phyloP scores from a whole-genome alignment of 1,140 invertebrate genomes.

The Linepithema humile region DNA sequence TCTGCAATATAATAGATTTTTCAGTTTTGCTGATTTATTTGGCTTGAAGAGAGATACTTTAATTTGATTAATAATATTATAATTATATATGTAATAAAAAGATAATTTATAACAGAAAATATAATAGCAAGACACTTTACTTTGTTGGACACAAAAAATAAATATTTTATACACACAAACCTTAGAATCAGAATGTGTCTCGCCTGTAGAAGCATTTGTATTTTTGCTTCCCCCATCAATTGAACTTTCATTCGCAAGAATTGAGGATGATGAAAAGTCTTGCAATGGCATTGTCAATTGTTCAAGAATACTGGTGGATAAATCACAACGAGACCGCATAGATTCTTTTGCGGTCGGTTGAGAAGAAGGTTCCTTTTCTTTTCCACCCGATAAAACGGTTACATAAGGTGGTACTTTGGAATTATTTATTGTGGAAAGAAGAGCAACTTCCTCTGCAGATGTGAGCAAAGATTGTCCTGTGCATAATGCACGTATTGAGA shows the following conservation, averaged over 20 bases:
- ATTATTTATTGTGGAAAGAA: slow-evolving; percentile 88
- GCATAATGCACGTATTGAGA: slow-evolving; percentile 87
- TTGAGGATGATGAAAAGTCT: slow-evolving; percentile 79
- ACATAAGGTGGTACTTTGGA: slow-evolving; percentile 87
- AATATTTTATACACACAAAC: slow-evolving; percentile 61
- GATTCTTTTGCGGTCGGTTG: slow-evolving; percentile 85
- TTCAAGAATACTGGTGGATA: slow-evolving; percentile 88
- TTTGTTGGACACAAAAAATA: not conserved
- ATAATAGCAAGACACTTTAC: not conserved
- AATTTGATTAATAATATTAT: not conserved
- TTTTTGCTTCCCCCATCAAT: slow-evolving; percentile 73
- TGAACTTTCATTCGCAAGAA: slow-evolving; percentile 68
- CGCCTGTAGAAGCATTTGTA: slow-evolving; percentile 68
- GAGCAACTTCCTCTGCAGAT: slow-evolving; percentile 86
- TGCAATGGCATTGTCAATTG: slow-evolving; percentile 87
- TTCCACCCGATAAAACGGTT: slow-evolving; percentile 82
- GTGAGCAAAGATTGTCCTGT: slow-evolving; percentile 85
- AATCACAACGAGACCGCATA: slow-evolving; percentile 86
- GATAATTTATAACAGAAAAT: not conserved
- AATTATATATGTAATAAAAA: slow-evolving; percentile 3
- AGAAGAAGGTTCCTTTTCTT: slow-evolving; percentile 85
- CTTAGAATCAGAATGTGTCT: slow-evolving; percentile 77
- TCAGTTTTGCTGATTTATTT: not conserved
- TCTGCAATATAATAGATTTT: slow-evolving; percentile 74
- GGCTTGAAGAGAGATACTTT: slow-evolving; percentile 14